Conservation (phyloP, 2,888 invertebrate genomes). For the Drosophila colorata region DNA sequence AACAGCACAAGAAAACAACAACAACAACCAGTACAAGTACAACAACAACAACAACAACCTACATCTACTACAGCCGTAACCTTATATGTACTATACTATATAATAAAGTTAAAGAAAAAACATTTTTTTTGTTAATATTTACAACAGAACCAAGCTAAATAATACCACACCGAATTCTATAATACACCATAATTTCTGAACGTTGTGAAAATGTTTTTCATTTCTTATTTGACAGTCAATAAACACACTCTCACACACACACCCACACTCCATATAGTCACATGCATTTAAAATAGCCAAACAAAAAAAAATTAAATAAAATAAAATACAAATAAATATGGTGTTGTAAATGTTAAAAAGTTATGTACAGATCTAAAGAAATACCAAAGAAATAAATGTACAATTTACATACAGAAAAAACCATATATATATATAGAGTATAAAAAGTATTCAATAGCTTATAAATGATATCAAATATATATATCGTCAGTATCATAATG, state of each 20-base stretch:
- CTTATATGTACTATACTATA: conserved; percentile 51
- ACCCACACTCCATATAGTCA: conserved; percentile 32
- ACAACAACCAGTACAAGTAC: conserved; percentile 56
- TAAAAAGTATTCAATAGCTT: conserved; percentile 32
- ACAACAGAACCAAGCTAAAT: conserved; percentile 31
- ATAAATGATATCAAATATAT: conserved; percentile 23
- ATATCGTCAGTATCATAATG: conserved; percentile 27
- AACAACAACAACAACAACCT: conserved; percentile 56
- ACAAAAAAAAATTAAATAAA: background rate
- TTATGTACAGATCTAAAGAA: conserved; percentile 62
- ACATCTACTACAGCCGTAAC: conserved; percentile 65
- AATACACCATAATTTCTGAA: conserved; percentile 51
- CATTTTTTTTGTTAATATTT: conserved; percentile 3
- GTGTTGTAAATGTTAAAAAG: conserved; percentile 69
- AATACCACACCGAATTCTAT: conserved; percentile 27
- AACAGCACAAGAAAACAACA: conserved; percentile 59
- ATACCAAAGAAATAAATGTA: conserved; percentile 52
- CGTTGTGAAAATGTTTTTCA: conserved; percentile 57
- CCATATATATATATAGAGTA: conserved; percentile 4
- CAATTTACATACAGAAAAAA: conserved; percentile 42
- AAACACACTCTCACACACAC: conserved; percentile 11
- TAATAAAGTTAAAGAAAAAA: conserved; percentile 20
- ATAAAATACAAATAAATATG: conserved; percentile 25
- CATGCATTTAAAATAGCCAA: conserved; percentile 61
- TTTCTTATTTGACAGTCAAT: conserved; percentile 26